Evolutionary conservation across 92 coral and sea anemone genomes (phyloP), one percentile per base, ranked within the genome.

Genomic region (Diadumene lineata): DNA sequence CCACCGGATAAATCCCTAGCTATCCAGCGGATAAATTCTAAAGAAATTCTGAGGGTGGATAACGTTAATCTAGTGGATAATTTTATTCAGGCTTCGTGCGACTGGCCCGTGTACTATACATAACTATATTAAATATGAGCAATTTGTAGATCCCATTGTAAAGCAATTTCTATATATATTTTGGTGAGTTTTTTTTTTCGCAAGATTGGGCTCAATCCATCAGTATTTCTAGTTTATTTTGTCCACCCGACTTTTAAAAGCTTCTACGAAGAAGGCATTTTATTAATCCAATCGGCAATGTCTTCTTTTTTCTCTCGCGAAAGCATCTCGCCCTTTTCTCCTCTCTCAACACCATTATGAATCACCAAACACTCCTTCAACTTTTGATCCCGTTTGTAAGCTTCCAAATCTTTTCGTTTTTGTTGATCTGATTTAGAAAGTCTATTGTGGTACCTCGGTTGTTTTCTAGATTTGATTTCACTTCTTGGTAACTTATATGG

Each of bases 311-410:
- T 78, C 32, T 68, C 82, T 34, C 46, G 50, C 15, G 55, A 55
- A 27, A 78, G 33, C 15, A 78, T 28, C 1, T 34, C 58, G 44
- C 15, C 9, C 1, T 31, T 31, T 1, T 15, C 53, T 3, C 0
- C 50, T 38, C 61, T 78, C 69, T 78, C 82, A 53, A 77, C 78
- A 13, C 91, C 91, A 73, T 86, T 86, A 34, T 82, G 81, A 57
- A 86, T 86, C 50, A 86, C 85, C 72, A 86, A 56, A 19, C 91
- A 86, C 21, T 82, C 91, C 31, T 77, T 76, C 17, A 86, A 58
- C 26, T 68, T 56, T 50, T 68, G 64, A 38, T 78, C 34, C 43
- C 69, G 34, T 27, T 51, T 21, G n/a, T 31, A 34, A 7, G 15
- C 58, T 18, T 53, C 65, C 7, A 13, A 31, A 9, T 67, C 65